Evolutionary conservation across 2,888 invertebrate species (phyloP), one percentile per base, ranked within the genome.

Genomic region (Rutpela maculata): DNA sequence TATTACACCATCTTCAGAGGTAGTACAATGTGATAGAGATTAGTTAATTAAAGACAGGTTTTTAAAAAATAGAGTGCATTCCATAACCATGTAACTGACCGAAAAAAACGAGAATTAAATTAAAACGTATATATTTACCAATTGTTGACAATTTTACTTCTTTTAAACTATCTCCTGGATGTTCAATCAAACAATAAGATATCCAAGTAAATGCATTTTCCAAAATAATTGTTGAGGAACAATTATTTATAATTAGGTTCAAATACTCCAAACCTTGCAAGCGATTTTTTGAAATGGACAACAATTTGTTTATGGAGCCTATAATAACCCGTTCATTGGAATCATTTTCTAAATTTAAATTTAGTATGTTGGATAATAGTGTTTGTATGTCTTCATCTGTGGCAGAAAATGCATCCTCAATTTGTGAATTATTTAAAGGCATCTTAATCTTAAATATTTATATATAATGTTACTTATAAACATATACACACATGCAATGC

Each of bases 181-280:
- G 74, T 73, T 82, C 80, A 17, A 82, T 68, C 59, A 83, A 56
- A 72, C 84, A 84, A 74, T 80, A 67, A 62, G 79, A 78, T 12
- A 81, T 59, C 85, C 85, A 85, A 22, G 71, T 80, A 17, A 81
- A 56, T 9, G 81, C 77, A 73, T 84, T 82, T 35, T 82, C 81
- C 22, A 55, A 62, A 22, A 84, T 73, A 31, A 77, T 19, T 68
- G 69, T 69, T 26, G 66, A n/a, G 18, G 80, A 78, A 72, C 80
- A 82, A 62, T 77, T 73, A 50, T 74, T 60, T 18, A 85, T 68
- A 35, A 85, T 50, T 12, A 77, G 55, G 65, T 78, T 78, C 59
- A 85, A 78, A 55, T 76, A 80, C 43, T 84, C 83, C 67, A 85
- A 80, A n/a, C 85, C 85, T 60, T 82, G 74, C 68, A 67, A 70